phyloP scores from a whole-genome alignment of 2,113 vertebrate genomes.

The Rhinolophus ferrumequinum region DNA sequence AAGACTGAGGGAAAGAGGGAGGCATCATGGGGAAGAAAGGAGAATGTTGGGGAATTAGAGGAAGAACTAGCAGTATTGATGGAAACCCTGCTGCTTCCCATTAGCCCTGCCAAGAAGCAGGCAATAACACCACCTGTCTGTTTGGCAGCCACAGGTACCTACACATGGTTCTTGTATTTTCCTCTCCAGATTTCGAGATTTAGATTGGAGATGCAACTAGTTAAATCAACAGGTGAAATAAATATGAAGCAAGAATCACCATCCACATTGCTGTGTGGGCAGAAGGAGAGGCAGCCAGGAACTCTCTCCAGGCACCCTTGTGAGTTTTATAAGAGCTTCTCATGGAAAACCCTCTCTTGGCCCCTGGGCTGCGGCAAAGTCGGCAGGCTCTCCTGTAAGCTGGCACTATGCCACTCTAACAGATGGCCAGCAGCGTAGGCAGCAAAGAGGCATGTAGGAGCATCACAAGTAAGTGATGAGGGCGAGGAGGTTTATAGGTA shows the following conservation, averaged over 20 bases:
- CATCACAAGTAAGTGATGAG: slow-evolving; percentile 79
- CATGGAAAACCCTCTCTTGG: slow-evolving; percentile 78
- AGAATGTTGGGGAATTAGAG: neutral
- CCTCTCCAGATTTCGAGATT: slow-evolving; percentile 64
- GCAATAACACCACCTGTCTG: slow-evolving; percentile 80
- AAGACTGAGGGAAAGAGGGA: neutral
- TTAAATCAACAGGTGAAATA: slow-evolving; percentile 69
- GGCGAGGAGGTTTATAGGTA: slow-evolving; percentile 74
- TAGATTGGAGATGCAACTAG: slow-evolving; percentile 49
- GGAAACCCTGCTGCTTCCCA: slow-evolving; percentile 58
- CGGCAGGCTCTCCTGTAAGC: slow-evolving; percentile 77
- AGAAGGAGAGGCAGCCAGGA: neutral
- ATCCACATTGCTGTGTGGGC: neutral
- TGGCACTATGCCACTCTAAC: slow-evolving; percentile 85
- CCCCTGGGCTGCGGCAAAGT: slow-evolving; percentile 78
- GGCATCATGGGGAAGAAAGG: neutral
- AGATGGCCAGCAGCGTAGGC: slow-evolving; percentile 86
- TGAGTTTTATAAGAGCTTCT: slow-evolving; percentile 67
- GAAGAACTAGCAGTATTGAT: neutral
- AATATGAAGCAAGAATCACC: slow-evolving; percentile 10
- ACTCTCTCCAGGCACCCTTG: neutral
- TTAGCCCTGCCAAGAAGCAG: slow-evolving; percentile 66
- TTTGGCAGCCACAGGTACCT: slow-evolving; percentile 75
- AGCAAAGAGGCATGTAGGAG: slow-evolving; percentile 84
- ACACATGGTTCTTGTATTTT: slow-evolving; percentile 38